A percentile compares a stretch with the other conserved stretches of the same genome.
Conservation (phyloP, 2,113 vertebrate species). For the Galbula dea region DNA sequence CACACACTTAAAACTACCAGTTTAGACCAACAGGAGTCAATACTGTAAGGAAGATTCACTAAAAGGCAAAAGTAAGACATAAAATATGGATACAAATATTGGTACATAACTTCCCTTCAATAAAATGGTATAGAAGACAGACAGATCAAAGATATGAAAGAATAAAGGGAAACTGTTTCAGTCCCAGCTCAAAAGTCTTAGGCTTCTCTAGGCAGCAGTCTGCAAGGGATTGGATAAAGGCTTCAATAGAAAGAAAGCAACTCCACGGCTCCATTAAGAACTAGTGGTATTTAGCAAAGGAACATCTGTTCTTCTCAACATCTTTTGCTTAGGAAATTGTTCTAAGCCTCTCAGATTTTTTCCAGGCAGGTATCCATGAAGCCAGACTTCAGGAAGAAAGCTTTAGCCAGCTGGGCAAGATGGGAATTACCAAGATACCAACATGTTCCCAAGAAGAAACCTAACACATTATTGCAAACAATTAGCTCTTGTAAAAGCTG, state of each 20-base stretch:
- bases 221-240: background rate
- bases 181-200: background rate
- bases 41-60: background rate
- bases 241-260: background rate
- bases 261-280: background rate
- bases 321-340: constrained; percentile 1
- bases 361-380: constrained; percentile 25
- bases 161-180: background rate
- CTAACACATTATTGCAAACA: background rate
- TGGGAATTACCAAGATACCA: background rate
- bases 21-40: background rate
- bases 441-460: background rate
- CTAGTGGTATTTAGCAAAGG: background rate
- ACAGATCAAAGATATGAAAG: background rate
- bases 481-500: background rate
- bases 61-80: background rate
- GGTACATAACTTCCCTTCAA: background rate
- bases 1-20: background rate
- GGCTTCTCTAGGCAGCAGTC: background rate
- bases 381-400: background rate
- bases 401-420: background rate
- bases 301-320: background rate
- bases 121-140: background rate
- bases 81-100: background rate
- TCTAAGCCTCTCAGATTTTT: background rate